Evolutionary conservation across 2,888 invertebrate species (phyloP), one percentile per base, ranked within the genome.

Genomic region (Andrena marginata): DNA sequence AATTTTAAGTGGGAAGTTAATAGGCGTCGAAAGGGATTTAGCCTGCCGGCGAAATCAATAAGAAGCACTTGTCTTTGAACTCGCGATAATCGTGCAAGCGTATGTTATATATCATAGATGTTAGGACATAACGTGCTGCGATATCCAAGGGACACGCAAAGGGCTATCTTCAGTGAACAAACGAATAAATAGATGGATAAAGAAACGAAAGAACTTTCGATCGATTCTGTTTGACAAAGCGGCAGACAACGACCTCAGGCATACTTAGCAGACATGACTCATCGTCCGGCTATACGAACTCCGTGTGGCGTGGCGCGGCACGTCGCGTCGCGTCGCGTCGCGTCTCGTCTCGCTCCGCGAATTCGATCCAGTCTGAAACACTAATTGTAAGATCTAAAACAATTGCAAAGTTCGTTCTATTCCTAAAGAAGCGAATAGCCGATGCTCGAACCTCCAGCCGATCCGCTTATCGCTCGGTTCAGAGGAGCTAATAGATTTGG

Each of bases 321-420:
- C 20, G 64, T 16, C 48, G 56, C 60, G 5, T 35, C 48, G 6
- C 31, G 49, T 31, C 23, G 35, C 35, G 54, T 64, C 26, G 69
- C 42, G 42, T 13, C 42, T 26, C 85, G 85, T 87, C 77, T 87
- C 84, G 85, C 76, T 83, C 69, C 74, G 60, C 81, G 76, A 85
- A 85, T 84, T 87, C 80, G 84, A 82, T 82, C 65, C 82, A 76
- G 54, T 60, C 60, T 49, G 65, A 81, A 72, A 72, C 81, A 29
- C 77, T 70, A 80, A 84, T 78, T 73, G 65, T 54, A 16, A 56
- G 20, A 33, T 20, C 0, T 16, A n/a, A 29, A 29, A 42, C 1
- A 16, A 42, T 42, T 16, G 4, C 1, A 16, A 42, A 16, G 4
- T 42, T 42, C 13, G 1, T 16, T 16, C 4, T 13, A 16, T 42